These are phyloP conservation scores for Pseudoips prasinana DNA, from an alignment of 2,888 invertebrate species.

Conservation along the genomic window DNA sequence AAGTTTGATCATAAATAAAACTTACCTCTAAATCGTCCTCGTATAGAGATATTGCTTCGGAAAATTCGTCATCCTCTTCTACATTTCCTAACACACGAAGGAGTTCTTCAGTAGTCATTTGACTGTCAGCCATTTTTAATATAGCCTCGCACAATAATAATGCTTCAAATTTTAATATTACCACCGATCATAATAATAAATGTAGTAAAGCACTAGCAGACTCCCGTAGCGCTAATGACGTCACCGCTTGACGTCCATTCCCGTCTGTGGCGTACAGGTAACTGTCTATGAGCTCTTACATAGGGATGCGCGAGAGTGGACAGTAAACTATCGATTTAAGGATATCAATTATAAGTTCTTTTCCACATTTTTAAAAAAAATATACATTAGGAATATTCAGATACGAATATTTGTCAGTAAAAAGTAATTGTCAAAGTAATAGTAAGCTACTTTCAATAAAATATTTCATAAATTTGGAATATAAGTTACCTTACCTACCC, in stretches of 20 bases:
- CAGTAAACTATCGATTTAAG: constrained; percentile 9
- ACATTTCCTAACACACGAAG: constrained; percentile 13
- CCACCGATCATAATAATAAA: constrained; percentile 16
- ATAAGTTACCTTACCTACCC: constrained; percentile 8
- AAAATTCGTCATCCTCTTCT: constrained; percentile 10
- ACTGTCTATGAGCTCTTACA: constrained; percentile 4
- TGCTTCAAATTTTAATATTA: constrained; percentile 12
- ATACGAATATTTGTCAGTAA: constrained; percentile 4
- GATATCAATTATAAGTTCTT: constrained; percentile 7
- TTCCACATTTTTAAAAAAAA: constrained; percentile 4
- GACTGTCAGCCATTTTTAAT: constrained; percentile 11
- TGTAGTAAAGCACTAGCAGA: constrained; percentile 14
- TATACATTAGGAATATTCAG: constrained; percentile 4
- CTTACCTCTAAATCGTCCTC: constrained; percentile 10
- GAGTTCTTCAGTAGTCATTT: constrained; percentile 16
- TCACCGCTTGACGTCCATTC: constrained; percentile 12
- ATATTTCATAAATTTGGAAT: constrained; percentile 7
- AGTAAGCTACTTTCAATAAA: constrained; percentile 7
- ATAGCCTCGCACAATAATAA: constrained; percentile 13
- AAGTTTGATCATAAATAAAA: constrained; percentile 10
- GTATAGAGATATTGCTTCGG: constrained; percentile 9
- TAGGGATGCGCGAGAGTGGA: constrained; percentile 10
- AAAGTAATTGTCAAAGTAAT: constrained; percentile 4
- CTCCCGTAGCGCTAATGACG: constrained; percentile 14
- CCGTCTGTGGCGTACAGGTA: constrained; percentile 13